Conservation (phyloP, 1,140 invertebrate genomes). For the Anastrepha obliqua region DNA sequence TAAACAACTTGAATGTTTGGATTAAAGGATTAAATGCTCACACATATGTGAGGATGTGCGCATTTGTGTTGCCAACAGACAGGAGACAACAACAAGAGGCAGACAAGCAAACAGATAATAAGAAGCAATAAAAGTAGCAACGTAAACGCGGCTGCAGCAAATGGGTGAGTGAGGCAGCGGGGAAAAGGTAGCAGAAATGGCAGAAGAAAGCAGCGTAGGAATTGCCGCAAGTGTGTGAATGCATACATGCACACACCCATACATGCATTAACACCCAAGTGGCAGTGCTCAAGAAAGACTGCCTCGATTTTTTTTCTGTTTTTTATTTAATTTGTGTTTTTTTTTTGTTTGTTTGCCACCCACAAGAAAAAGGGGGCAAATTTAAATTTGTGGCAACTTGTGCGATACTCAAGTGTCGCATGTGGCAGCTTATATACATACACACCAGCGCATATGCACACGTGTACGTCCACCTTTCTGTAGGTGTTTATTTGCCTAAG, state of each 20-base stretch:
- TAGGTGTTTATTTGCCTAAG: neutral
- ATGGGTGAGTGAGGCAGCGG: neutral
- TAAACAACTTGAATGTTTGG: constrained; percentile 36
- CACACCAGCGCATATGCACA: neutral
- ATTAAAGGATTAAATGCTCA: constrained; percentile 31
- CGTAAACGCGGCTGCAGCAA: neutral
- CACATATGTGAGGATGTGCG: neutral
- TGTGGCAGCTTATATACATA: neutral
- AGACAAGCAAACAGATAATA: constrained; percentile 30
- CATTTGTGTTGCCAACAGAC: constrained; percentile 23
- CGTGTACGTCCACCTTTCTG: neutral
- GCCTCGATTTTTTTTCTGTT: neutral
- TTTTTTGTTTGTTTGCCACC: neutral
- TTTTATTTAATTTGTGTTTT: neutral
- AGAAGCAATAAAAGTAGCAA: neutral
- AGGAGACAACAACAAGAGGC: neutral
- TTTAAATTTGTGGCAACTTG: constrained; percentile 46
- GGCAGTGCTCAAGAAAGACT: neutral
- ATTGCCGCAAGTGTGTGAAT: neutral
- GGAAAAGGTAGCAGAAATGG: neutral
- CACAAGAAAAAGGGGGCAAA: neutral
- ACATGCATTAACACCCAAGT: neutral
- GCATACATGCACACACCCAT: neutral
- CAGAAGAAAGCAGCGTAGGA: neutral
- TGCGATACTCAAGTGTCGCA: neutral